phyloP scores from a whole-genome alignment of 2,113 vertebrate genomes.

The Hippopotamus amphibius region DNA sequence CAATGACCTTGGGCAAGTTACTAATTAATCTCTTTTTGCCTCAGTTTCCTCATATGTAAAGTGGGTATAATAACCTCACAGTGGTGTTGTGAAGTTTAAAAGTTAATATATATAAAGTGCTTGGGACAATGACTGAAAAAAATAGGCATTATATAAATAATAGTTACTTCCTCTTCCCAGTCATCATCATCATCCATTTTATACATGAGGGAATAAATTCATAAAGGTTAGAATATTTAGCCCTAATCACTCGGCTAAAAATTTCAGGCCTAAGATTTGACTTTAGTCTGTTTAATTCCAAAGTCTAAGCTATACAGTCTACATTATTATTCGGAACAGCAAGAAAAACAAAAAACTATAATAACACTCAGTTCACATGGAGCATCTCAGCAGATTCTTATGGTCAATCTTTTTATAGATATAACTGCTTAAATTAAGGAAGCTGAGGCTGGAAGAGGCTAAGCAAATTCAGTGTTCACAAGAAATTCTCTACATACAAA shows the following conservation, averaged over 20 bases:
- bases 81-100: neutral
- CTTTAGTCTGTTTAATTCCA: neutral
- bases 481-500: neutral
- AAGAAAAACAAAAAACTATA: neutral
- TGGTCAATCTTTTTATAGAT: neutral
- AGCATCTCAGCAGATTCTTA: neutral
- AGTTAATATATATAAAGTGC: neutral
- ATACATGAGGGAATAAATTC: neutral
- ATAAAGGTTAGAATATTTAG: neutral
- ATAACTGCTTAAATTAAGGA: neutral
- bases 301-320: neutral
- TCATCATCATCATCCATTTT: neutral
- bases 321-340: neutral
- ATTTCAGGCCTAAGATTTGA: neutral
- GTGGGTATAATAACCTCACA: neutral
- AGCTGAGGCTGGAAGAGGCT: neutral
- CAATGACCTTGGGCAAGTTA: neutral
- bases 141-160: neutral
- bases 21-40: neutral
- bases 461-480: neutral
- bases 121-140: neutral
- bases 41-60: neutral
- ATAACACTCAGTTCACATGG: neutral
- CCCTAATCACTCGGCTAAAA: neutral
- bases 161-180: neutral